These are phyloP conservation scores for Hyla sarda DNA, from an alignment of 2,113 vertebrate species.

Conservation along the genomic window DNA sequence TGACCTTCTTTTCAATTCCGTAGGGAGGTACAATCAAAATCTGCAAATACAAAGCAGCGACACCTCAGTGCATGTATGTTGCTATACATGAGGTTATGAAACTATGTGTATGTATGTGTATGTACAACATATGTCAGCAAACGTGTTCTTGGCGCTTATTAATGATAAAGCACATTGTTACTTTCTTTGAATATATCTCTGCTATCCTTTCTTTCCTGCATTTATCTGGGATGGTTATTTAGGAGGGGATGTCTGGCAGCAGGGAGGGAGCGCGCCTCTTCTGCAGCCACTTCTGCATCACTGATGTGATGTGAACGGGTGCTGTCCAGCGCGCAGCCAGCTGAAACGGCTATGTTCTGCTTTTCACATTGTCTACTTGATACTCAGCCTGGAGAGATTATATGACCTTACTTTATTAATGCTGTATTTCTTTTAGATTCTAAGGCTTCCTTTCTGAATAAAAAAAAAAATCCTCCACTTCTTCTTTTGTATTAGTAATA, in stretches of 20 bases:
- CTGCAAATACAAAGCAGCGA: neutral
- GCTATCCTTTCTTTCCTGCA: neutral
- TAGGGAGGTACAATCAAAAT: neutral
- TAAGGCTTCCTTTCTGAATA: neutral
- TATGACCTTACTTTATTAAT: slow-evolving; percentile 34
- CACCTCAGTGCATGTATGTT: neutral
- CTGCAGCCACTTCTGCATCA: neutral
- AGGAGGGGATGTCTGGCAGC: neutral
- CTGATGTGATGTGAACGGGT: slow-evolving; percentile 46
- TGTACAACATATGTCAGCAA: too few relatives aligned
- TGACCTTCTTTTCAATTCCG: neutral
- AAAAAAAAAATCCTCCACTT: neutral
- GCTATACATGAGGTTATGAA: neutral
- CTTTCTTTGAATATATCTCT: neutral
- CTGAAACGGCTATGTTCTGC: slow-evolving; percentile 55
- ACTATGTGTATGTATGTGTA: neutral
- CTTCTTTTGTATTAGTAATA: too few relatives aligned
- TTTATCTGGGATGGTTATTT: neutral
- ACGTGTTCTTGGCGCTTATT: too few relatives aligned
- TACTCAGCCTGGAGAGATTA: slow-evolving; percentile 28
- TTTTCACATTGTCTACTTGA: slow-evolving; percentile 16
- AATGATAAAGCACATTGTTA: too few relatives aligned
- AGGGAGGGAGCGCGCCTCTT: neutral
- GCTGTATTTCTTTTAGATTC: neutral
- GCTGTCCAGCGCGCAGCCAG: slow-evolving; percentile 55